Conservation (phyloP, 2,888 invertebrate genomes). For the Calameuta idolon region DNA sequence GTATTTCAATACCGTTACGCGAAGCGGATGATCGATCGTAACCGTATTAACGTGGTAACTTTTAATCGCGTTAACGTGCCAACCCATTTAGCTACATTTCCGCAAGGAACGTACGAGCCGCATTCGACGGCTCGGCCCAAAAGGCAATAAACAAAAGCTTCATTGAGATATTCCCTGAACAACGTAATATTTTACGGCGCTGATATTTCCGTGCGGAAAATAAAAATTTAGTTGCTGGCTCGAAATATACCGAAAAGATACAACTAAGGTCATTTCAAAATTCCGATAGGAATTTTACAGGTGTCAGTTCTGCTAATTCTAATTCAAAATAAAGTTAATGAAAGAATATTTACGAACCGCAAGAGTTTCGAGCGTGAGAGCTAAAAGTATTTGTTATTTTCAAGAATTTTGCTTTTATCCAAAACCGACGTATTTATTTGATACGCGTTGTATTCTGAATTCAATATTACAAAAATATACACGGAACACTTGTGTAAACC, state of each 20-base stretch:
- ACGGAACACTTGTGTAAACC: neutral
- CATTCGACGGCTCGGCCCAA: neutral
- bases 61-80: neutral
- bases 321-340: too few relatives aligned
- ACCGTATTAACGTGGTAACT: neutral
- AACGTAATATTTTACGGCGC: neutral
- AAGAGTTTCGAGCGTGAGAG: neutral
- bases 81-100: neutral
- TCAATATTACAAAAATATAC: neutral
- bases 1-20: neutral
- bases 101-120: neutral
- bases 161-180: neutral
- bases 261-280: neutral
- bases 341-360: neutral
- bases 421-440: neutral
- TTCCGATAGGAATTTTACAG: neutral
- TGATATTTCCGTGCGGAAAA: neutral
- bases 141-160: neutral
- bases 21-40: neutral
- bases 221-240: neutral
- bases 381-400: neutral
- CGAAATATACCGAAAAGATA: neutral
- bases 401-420: fast-evolving
- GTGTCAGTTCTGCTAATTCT: too few relatives aligned
- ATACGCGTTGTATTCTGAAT: neutral